phyloP scores from a whole-genome alignment of 2,888 invertebrate genomes.

The Callosobruchus maculatus region DNA sequence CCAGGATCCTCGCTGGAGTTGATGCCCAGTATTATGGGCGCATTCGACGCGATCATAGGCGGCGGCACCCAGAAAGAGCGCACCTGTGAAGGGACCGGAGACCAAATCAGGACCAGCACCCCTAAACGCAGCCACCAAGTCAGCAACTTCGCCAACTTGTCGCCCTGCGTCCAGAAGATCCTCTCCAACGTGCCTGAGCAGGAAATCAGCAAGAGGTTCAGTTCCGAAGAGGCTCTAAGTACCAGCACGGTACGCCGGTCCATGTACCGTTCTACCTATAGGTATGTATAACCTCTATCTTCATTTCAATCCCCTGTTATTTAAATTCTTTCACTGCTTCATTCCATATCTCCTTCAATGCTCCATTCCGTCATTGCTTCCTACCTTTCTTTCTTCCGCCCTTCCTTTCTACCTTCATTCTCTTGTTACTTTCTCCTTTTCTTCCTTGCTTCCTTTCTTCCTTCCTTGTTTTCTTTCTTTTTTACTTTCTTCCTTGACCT shows the following conservation, averaged over 20 bases:
- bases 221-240: constrained; percentile 40
- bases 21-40: constrained; percentile 79
- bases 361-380: too few species aligned
- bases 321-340: too few species aligned
- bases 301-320: too few species aligned
- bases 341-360: too few species aligned
- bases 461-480: too few species aligned
- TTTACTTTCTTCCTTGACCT: too few species aligned
- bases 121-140: constrained; percentile 42
- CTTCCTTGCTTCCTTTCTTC: too few species aligned
- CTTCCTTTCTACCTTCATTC: too few species aligned
- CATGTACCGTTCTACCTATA: constrained; percentile 5
- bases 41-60: constrained; percentile 76
- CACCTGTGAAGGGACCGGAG: constrained; percentile 10
- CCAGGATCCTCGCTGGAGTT: constrained; percentile 84
- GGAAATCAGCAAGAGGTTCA: constrained; percentile 42
- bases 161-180: constrained; percentile 61
- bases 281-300: neutral
- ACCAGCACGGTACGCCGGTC: constrained; percentile 11
- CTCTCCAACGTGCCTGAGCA: constrained; percentile 54
- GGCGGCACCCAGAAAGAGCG: constrained; percentile 43
- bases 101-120: constrained; percentile 24
- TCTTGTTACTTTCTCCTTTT: too few species aligned
- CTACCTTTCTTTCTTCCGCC: too few species aligned
- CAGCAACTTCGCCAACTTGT: constrained; percentile 55